phyloP scores from a whole-genome alignment of 2,888 invertebrate species.

The Apamea anceps region DNA sequence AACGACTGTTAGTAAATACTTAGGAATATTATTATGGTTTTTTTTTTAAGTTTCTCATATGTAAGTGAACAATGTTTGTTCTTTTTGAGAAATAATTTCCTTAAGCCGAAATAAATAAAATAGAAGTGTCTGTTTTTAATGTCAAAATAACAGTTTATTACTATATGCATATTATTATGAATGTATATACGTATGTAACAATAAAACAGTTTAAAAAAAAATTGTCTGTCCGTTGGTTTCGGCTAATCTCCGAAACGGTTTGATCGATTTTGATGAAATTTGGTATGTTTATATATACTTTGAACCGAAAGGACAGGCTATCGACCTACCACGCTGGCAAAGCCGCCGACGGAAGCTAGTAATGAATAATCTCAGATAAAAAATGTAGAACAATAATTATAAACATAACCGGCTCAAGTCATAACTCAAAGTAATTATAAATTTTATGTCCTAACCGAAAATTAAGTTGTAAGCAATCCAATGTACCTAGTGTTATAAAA shows the following conservation, averaged over 20 bases:
- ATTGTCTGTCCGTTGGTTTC: too few relatives aligned
- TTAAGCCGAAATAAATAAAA: not conserved
- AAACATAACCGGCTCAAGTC: constrained; percentile 18
- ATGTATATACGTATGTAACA: too few relatives aligned
- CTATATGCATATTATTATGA: too few relatives aligned
- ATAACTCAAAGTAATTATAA: constrained; percentile 36
- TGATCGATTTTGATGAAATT: not conserved
- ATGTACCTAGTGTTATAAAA: constrained; percentile 45
- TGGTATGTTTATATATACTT: not conserved
- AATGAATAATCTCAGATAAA: constrained; percentile 21
- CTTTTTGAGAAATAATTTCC: too few relatives aligned
- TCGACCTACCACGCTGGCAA: not conserved
- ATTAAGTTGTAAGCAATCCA: constrained; percentile 48
- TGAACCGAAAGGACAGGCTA: not conserved
- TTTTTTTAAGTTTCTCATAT: too few relatives aligned
- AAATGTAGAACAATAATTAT: constrained; percentile 22
- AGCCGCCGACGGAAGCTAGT: not conserved
- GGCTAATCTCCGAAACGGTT: too few relatives aligned
- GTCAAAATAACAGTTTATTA: too few relatives aligned
- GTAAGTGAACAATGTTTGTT: too few relatives aligned
- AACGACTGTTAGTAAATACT: too few relatives aligned
- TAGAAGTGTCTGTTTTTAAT: not conserved
- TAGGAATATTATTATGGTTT: too few relatives aligned
- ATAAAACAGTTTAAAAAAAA: too few relatives aligned
- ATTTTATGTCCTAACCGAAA: constrained; percentile 42